Conservation (phyloP, 2,797 vertebrate species). For the Ptychadena robeensis region DNA sequence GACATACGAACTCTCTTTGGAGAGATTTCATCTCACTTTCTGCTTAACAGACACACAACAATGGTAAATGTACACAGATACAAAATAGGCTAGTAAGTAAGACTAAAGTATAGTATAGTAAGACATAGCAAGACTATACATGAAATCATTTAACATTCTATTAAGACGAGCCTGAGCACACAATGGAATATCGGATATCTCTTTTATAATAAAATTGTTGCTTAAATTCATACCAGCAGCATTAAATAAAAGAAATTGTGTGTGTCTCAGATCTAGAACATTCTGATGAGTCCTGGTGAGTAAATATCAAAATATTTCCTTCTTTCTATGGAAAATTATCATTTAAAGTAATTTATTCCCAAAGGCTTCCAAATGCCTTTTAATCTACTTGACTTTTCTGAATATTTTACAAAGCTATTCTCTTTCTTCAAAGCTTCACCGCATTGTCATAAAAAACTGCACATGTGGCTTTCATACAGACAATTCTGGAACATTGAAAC, state of each 20-base stretch:
- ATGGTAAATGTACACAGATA: too few species aligned
- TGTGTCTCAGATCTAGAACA: neutral
- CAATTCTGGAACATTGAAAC: neutral
- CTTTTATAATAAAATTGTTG: too few species aligned
- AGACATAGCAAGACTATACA: too few species aligned
- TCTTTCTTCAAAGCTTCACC: constrained; percentile 8
- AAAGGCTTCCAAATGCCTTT: neutral
- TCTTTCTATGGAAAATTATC: neutral
- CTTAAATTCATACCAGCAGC: neutral
- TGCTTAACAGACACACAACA: too few species aligned
- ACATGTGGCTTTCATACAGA: constrained; percentile 36
- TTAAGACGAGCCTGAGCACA: too few species aligned
- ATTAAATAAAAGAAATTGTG: neutral
- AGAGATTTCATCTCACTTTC: too few species aligned
- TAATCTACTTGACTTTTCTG: neutral
- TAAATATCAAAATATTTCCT: neutral
- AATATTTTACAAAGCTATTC: constrained; percentile 18
- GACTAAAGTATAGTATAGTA: too few species aligned
- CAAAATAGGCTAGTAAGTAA: too few species aligned
- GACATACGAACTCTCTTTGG: too few species aligned
- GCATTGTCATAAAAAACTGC: constrained; percentile 5
- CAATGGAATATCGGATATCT: too few species aligned
- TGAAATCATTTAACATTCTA: too few species aligned
- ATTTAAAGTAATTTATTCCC: constrained; percentile 3
- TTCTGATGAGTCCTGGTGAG: neutral